Base-by-base conservation (phyloP, 2,113 vertebrate species). In the Aspiorhynchus laticeps region DNA sequence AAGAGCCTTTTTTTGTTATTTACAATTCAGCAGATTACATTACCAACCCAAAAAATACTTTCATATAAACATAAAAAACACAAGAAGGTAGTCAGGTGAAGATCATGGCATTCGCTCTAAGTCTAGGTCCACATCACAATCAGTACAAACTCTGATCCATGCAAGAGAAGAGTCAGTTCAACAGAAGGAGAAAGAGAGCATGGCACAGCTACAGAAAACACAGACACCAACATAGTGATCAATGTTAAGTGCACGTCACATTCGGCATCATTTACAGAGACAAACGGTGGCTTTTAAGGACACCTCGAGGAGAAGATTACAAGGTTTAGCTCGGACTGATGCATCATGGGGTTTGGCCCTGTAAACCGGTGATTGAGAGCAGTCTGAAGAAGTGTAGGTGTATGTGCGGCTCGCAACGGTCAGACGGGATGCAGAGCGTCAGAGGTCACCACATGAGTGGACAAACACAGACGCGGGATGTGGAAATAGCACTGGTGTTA, bases 11-110 rank as follows among this genome's bases (percentile, higher is more conserved):
- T 51, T 88, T 79, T 81, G 88, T 91, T 93, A 94, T 95, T 91
- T 94, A 95, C 93, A 95, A 87, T 83, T 90, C 61, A 73, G 89
- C 90, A 93, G 84, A 41, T 82, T 80, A 90, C 84, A 59, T 67
- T 36, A 36, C 67, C 67, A 86, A 89, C 89, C 74, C 81, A 89
- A 91, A 84, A 81, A 15, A 26, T 43, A 53, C 28, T 86, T 73
- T 88, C 33, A 82, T 41, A 80, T 63, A 82, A 85, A 56, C 88
- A 75, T 79, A 83, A 83, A 76, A 88, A 80, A 41, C 14, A 81
- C 81, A 76, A 46, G 38, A 74, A 59, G 69, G 84, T 83, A 51
- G 73, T 87, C 85, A 59, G 63, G 61, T 51, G 67, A 69, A 76
- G 31, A 56, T 71, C 80, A 83, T 78, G 48, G n/a, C 51, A 84